phyloP scores from a whole-genome alignment of 2,888 invertebrate genomes.

The Hirudinaria manillensis region DNA sequence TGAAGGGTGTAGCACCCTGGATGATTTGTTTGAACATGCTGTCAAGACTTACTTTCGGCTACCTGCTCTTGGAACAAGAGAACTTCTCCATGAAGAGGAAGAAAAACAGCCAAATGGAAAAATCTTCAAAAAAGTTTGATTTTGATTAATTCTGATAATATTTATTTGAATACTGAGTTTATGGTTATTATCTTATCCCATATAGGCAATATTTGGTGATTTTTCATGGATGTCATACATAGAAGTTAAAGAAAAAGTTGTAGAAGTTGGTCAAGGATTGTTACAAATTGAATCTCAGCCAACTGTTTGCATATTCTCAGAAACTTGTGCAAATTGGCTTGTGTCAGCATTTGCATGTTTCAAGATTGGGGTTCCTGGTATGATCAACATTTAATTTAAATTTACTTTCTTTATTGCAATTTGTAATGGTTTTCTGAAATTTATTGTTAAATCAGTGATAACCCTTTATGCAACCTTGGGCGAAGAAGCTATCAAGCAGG shows the following conservation, averaged over 20 bases:
- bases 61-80: conserved; percentile 79
- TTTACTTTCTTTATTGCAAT: background rate
- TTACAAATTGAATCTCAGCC: conserved; percentile 59
- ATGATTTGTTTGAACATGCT: conserved; percentile 72
- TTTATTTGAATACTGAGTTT: background rate
- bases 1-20: conserved; percentile 50
- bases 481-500: conserved; percentile 90
- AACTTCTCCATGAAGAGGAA: conserved; percentile 83
- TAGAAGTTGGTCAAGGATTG: conserved; percentile 76
- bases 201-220: conserved; percentile 80
- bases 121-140: conserved; percentile 61
- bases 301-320: conserved; percentile 86
- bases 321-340: conserved; percentile 97
- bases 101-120: conserved; percentile 89
- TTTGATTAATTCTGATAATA: background rate
- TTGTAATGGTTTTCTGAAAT: background rate
- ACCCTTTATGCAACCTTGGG: conserved; percentile 95
- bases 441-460: conserved; percentile 63
- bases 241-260: conserved; percentile 70
- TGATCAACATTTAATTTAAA: background rate
- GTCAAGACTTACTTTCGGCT: conserved; percentile 68
- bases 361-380: conserved; percentile 80
- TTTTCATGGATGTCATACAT: conserved; percentile 82
- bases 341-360: conserved; percentile 91
- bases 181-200: background rate